phyloP scores from a whole-genome alignment of 2,888 invertebrate genomes.

The Adelphocoris suturalis region DNA sequence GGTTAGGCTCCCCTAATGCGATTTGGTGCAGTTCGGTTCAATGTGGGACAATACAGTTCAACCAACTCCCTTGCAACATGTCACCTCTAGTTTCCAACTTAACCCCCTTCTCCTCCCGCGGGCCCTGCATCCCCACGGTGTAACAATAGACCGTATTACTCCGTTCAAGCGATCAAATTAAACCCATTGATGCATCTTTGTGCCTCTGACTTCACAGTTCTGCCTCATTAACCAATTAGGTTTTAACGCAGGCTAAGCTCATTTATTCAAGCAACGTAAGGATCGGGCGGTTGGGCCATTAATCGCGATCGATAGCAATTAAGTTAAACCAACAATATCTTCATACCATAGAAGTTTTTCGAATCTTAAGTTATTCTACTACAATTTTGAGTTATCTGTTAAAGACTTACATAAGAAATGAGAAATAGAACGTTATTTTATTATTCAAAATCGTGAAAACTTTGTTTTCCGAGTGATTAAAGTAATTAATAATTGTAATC shows the following conservation, averaged over 20 bases:
- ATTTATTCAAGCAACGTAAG: conserved; percentile 20
- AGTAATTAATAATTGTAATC: too few species aligned
- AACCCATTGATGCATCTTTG: conserved; percentile 60
- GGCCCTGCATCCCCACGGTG: neutral
- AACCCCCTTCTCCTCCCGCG: conserved; percentile 41
- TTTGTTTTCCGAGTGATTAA: too few species aligned
- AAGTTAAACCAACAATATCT: neutral
- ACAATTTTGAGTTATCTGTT: too few species aligned
- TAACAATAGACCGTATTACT: conserved; percentile 56
- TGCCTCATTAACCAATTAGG: conserved; percentile 54
- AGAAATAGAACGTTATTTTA: too few species aligned
- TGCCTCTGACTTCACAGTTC: conserved; percentile 55
- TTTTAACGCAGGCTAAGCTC: conserved; percentile 31
- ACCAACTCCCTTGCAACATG: conserved; percentile 61
- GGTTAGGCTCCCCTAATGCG: conserved; percentile 37
- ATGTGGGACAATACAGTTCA: conserved; percentile 63
- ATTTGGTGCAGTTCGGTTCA: conserved; percentile 59
- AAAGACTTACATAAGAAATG: too few species aligned
- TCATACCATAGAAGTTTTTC: too few species aligned
- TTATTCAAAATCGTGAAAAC: too few species aligned
- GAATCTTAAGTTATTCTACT: too few species aligned
- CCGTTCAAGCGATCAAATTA: conserved; percentile 58
- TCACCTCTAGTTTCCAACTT: conserved; percentile 63
- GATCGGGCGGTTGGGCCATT: neutral
- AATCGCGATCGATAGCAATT: neutral